Percentiles rank a stretch among this genome's conserved stretches.
phyloP scores from a whole-genome alignment of 2,888 invertebrate species.

The Vandiemenella viatica region DNA sequence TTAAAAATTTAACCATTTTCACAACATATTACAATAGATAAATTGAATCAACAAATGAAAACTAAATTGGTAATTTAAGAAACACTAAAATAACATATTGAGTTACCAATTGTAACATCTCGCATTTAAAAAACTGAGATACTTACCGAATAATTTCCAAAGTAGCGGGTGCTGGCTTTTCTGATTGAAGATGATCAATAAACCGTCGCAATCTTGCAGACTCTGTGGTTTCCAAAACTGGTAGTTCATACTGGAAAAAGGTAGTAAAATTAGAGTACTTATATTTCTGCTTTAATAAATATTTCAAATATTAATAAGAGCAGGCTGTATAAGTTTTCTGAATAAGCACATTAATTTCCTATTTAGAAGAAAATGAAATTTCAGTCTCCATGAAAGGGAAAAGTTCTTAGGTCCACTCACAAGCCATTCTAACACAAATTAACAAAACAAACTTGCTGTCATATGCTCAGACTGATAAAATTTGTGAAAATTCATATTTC shows the following conservation, averaged over 20 bases:
- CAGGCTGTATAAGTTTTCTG: too few relatives aligned
- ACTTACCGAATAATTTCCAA: constrained; percentile 66
- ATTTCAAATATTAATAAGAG: too few relatives aligned
- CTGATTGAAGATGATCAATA: constrained; percentile 67
- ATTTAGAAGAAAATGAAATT: too few relatives aligned
- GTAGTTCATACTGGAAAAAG: constrained; percentile 47
- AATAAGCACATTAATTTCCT: too few relatives aligned
- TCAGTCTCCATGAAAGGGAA: too few relatives aligned
- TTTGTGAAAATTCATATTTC: too few relatives aligned
- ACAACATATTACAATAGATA: background rate
- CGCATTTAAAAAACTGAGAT: constrained; percentile 4
- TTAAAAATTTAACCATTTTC: background rate
- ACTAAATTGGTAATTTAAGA: background rate
- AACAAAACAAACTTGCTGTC: too few relatives aligned
- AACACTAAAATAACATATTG: background rate
- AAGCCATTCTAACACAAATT: too few relatives aligned
- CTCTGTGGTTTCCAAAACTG: constrained; percentile 57
- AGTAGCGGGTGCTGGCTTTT: constrained; percentile 63
- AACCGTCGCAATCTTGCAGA: constrained; percentile 65
- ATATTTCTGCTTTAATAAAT: too few relatives aligned
- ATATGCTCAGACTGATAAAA: too few relatives aligned
- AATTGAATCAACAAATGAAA: background rate
- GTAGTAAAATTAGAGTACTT: background rate
- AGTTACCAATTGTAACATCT: constrained; percentile 1
- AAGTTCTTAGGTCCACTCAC: too few relatives aligned